These are phyloP conservation scores for Cromileptes altivelis DNA, from an alignment of 2,113 vertebrate species.

Conservation along the genomic window DNA sequence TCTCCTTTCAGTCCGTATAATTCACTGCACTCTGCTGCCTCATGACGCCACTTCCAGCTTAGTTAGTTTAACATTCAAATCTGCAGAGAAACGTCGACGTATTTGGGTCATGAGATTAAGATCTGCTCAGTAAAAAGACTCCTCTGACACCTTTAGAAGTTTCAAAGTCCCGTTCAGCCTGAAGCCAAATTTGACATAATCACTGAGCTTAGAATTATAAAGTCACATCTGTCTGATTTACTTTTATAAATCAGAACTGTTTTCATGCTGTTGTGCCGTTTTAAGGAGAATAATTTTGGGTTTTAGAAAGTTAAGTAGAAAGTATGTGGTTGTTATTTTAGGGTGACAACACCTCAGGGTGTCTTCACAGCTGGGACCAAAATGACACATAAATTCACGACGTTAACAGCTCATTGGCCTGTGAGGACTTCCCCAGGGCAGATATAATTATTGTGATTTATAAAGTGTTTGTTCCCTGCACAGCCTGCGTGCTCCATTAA, in stretches of 20 bases:
- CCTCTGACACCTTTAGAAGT: conserved; percentile 48
- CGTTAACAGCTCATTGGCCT: neutral
- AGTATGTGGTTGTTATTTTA: neutral
- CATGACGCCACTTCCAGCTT: conserved; percentile 42
- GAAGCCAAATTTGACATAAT: conserved; percentile 27
- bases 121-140: conserved; percentile 23
- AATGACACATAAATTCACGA: neutral
- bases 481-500: neutral
- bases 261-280: neutral
- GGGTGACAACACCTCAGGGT: neutral
- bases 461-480: neutral
- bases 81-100: conserved; percentile 14
- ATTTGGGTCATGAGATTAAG: conserved; percentile 65
- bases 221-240: neutral
- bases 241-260: neutral
- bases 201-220: neutral
- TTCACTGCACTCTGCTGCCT: neutral
- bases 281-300: neutral
- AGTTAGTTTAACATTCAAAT: conserved; percentile 54
- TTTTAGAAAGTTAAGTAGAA: neutral
- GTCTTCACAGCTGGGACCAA: neutral
- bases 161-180: conserved; percentile 9
- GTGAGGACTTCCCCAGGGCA: neutral
- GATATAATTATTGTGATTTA: conserved; percentile 9
- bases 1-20: conserved; percentile 9